These are phyloP conservation scores for Pelochelys cantorii DNA, from an alignment of 2,797 vertebrate genomes.

Conservation along the genomic window DNA sequence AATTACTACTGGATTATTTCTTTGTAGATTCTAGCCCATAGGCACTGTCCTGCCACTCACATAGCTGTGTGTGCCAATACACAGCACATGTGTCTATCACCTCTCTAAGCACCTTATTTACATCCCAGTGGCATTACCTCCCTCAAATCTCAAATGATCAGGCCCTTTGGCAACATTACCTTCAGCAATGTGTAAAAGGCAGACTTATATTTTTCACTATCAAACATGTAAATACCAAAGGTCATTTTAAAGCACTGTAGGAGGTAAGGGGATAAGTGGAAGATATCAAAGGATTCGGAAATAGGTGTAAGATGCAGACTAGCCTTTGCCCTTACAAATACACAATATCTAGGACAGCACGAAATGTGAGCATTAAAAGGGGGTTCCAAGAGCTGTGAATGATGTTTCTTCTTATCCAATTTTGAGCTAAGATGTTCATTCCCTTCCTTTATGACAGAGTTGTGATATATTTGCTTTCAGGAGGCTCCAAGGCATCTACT, in stretches of 20 bases:
- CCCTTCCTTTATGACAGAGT: not conserved
- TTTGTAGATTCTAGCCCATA: not conserved
- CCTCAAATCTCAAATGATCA: not conserved
- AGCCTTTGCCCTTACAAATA: not conserved
- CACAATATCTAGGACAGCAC: not conserved
- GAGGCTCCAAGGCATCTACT: not conserved
- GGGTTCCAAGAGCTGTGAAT: rapidly evolving
- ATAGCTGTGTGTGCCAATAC: conserved; percentile 31
- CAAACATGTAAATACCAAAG: not conserved
- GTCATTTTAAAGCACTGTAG: not conserved
- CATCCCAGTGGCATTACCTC: not conserved
- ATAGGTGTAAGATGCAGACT: not conserved
- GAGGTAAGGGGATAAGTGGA: not conserved
- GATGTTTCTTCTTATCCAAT: not conserved
- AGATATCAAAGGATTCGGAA: not conserved
- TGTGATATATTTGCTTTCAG: not conserved
- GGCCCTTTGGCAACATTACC: conserved; percentile 3
- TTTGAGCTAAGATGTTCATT: conserved; percentile 14
- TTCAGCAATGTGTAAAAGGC: not conserved
- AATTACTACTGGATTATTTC: not conserved
- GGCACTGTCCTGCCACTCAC: not conserved
- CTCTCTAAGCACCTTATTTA: conserved; percentile 27
- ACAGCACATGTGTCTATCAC: conserved; percentile 59
- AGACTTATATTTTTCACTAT: conserved; percentile 18
- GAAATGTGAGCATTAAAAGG: not conserved